phyloP scores from a whole-genome alignment of 2,797 vertebrate species.

The Dryobates pubescens region DNA sequence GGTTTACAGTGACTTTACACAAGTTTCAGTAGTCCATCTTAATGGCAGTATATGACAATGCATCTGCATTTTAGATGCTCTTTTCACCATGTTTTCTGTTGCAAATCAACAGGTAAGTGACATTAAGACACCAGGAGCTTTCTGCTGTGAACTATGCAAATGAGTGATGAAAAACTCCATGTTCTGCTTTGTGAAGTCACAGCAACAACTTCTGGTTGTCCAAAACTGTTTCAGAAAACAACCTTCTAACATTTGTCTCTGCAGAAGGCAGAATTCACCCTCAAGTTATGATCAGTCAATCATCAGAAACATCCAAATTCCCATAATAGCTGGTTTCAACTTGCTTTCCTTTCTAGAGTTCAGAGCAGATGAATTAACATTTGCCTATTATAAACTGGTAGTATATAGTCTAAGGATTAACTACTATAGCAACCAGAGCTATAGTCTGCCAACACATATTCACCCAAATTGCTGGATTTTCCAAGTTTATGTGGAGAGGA shows the following conservation, averaged over 20 bases:
- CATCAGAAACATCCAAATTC: conserved; percentile 27
- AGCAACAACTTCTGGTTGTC: background rate
- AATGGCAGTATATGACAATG: background rate
- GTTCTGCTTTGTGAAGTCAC: background rate
- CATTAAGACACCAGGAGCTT: background rate
- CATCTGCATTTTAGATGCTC: background rate
- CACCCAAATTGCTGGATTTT: conserved; percentile 56
- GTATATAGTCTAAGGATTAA: conserved; percentile 72
- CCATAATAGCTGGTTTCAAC: conserved; percentile 49
- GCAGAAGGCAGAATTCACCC: background rate
- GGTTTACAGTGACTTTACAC: background rate
- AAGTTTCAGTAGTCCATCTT: background rate
- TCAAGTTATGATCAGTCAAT: conserved; percentile 28
- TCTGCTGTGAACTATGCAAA: background rate
- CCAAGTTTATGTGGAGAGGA: conserved; percentile 20
- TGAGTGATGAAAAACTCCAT: background rate
- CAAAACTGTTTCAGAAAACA: conserved; percentile 22
- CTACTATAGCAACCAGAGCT: conserved; percentile 74
- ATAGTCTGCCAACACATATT: conserved; percentile 18
- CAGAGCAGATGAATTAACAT: conserved; percentile 57
- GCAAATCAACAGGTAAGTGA: background rate
- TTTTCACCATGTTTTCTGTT: background rate
- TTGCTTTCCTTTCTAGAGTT: conserved; percentile 31
- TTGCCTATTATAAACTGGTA: conserved; percentile 49
- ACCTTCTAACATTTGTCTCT: background rate